These are phyloP conservation scores for Apus apus DNA, from an alignment of 2,113 vertebrate species.

Conservation along the genomic window DNA sequence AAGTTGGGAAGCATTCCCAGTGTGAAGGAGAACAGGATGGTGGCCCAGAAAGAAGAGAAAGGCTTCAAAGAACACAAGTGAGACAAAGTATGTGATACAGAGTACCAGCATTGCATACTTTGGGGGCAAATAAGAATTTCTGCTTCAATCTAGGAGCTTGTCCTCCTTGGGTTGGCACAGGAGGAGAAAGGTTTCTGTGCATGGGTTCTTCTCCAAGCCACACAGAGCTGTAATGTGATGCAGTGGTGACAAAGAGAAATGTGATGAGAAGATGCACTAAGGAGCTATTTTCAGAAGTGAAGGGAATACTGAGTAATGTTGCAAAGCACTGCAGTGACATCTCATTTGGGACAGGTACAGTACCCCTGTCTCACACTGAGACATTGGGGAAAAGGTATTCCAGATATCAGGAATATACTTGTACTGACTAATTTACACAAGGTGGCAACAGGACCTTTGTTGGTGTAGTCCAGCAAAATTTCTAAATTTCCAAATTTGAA, in stretches of 20 bases:
- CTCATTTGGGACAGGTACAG: background rate
- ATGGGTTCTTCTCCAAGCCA: background rate
- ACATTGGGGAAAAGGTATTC: accelerated
- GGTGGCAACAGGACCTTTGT: background rate
- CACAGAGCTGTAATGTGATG: background rate
- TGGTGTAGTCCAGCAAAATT: background rate
- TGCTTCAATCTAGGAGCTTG: background rate
- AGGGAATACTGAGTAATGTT: background rate
- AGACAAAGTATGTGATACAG: background rate
- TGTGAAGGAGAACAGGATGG: background rate
- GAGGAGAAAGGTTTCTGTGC: background rate
- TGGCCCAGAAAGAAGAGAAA: background rate
- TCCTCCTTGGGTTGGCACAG: accelerated
- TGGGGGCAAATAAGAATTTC: background rate
- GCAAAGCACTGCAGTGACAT: background rate
- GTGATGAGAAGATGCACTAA: background rate
- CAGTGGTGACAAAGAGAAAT: background rate
- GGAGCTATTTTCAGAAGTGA: slow-evolving; percentile 33
- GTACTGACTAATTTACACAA: accelerated
- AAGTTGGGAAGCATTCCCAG: background rate
- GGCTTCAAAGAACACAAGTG: accelerated
- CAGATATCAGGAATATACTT: background rate
- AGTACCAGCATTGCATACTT: background rate
- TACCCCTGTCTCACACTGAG: too few relatives aligned
- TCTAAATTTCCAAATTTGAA: background rate